phyloP scores from a whole-genome alignment of 1,140 invertebrate species.

The Chironomus striatipennis region DNA sequence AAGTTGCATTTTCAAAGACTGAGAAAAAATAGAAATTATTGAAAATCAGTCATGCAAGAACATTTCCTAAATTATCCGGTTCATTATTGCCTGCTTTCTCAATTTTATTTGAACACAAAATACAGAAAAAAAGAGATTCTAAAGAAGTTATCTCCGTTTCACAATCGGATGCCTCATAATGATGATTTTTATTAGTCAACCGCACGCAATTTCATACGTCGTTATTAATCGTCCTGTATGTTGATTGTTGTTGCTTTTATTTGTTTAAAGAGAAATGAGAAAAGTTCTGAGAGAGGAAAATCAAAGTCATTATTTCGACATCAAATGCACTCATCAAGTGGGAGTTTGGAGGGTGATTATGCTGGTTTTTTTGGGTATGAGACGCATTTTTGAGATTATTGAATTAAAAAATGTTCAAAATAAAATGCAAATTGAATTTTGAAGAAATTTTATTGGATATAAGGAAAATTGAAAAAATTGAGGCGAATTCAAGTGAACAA shows the following conservation, averaged over 20 bases:
- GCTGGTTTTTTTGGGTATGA: too few species aligned
- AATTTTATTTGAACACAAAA: not conserved
- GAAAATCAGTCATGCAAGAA: not conserved
- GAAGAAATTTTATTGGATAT: too few species aligned
- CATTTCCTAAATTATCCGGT: conserved; percentile 19
- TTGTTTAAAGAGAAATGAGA: not conserved
- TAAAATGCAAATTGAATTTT: too few species aligned
- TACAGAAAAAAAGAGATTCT: not conserved
- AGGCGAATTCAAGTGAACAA: too few species aligned
- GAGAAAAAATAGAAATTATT: not conserved
- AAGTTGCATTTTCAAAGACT: not conserved
- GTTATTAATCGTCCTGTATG: conserved; percentile 14
- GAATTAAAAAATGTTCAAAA: too few species aligned
- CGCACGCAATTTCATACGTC: conserved; percentile 19
- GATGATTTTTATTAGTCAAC: conserved; percentile 21
- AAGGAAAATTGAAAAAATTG: too few species aligned
- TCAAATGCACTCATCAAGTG: not conserved
- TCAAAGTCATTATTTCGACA: conserved; percentile 11
- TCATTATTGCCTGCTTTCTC: not conserved
- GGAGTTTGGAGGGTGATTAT: too few species aligned
- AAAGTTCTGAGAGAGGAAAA: not conserved
- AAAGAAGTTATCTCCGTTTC: conserved; percentile 14
- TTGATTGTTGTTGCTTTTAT: too few species aligned
- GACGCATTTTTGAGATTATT: too few species aligned
- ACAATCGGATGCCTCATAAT: conserved; percentile 10